These are phyloP conservation scores for Grantiella picta DNA, from an alignment of 2,113 vertebrate genomes.

Conservation along the genomic window DNA sequence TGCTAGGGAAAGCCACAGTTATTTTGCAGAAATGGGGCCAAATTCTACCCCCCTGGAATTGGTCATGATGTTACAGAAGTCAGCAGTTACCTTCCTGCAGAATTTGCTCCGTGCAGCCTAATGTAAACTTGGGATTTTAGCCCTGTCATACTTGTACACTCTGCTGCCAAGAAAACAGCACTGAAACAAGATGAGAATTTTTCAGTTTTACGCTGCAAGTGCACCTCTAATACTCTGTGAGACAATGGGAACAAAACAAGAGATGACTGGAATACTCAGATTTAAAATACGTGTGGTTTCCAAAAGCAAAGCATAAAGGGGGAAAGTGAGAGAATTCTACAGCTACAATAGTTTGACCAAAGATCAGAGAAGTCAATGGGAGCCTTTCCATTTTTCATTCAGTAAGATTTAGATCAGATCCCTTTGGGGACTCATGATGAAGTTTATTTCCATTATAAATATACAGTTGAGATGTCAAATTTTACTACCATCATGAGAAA, in stretches of 20 bases:
- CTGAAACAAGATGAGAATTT: not conserved
- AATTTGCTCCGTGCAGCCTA: not conserved
- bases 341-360: not conserved
- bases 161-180: not conserved
- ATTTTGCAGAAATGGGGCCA: slow-evolving; percentile 15
- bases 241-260: slow-evolving; percentile 4
- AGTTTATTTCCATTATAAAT: slow-evolving; percentile 56
- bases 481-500: slow-evolving; percentile 51
- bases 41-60: not conserved
- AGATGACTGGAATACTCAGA: not conserved
- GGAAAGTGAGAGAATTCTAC: not conserved
- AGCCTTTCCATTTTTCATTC: slow-evolving; percentile 38
- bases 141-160: not conserved
- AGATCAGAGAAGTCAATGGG: slow-evolving; percentile 38
- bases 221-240: not conserved
- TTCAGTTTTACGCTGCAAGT: not conserved
- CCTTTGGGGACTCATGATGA: slow-evolving; percentile 36
- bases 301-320: not conserved
- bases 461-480: slow-evolving; percentile 32
- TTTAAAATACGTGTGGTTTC: not conserved
- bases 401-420: slow-evolving; percentile 36
- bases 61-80: not conserved
- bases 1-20: slow-evolving; percentile 47
- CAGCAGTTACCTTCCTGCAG: not conserved
- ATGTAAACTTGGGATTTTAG: not conserved